These are phyloP conservation scores for Ditula angustiorana DNA, from an alignment of 2,888 invertebrate species.

Conservation along the genomic window DNA sequence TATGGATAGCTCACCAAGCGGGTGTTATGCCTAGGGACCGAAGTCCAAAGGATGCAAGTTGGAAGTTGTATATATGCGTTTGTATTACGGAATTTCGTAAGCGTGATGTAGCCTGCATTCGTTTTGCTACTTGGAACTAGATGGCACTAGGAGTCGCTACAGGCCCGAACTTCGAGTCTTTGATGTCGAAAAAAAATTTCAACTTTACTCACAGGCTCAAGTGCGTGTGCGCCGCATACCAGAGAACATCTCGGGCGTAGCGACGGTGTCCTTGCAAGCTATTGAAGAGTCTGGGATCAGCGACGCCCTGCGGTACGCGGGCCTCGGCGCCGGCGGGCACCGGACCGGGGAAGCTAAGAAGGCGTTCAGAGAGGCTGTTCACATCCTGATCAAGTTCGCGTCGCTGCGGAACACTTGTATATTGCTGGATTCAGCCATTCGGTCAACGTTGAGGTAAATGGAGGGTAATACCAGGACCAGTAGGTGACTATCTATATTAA, in stretches of 20 bases:
- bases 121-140: too few relatives aligned
- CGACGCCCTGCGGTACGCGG: constrained; percentile 70
- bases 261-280: constrained; percentile 68
- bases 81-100: too few relatives aligned
- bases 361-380: constrained; percentile 71
- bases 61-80: too few relatives aligned
- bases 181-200: too few relatives aligned
- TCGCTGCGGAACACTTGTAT: constrained; percentile 76
- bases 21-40: too few relatives aligned
- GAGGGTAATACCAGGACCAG: too few relatives aligned
- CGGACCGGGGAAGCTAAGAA: constrained; percentile 75
- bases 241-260: constrained; percentile 77
- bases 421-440: constrained; percentile 68
- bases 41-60: too few relatives aligned
- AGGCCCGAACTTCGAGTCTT: too few relatives aligned
- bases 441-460: constrained; percentile 69
- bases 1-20: too few relatives aligned
- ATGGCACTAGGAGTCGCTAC: too few relatives aligned
- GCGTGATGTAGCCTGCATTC: too few relatives aligned
- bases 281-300: constrained; percentile 67
- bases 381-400: constrained; percentile 79
- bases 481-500: too few relatives aligned
- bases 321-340: constrained; percentile 75
- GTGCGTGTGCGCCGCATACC: constrained; percentile 69
- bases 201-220: constrained; percentile 70